These are phyloP conservation scores for Galemys pyrenaicus DNA, from an alignment of 2,113 vertebrate genomes.

Conservation along the genomic window DNA sequence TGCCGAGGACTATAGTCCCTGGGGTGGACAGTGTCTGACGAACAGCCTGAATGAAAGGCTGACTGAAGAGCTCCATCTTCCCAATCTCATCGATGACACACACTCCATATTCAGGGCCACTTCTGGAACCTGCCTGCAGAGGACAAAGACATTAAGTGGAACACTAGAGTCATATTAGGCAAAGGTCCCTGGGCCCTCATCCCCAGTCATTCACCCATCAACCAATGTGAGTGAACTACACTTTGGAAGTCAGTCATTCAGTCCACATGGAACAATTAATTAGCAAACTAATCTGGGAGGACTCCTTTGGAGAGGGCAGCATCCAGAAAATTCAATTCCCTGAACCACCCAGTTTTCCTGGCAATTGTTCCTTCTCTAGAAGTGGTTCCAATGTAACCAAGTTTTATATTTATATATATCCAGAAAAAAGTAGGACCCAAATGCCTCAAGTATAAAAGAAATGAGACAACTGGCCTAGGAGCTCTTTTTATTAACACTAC, in stretches of 20 bases:
- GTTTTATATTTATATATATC: neutral
- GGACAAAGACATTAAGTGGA: neutral
- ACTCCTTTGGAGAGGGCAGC: neutral
- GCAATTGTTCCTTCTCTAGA: neutral
- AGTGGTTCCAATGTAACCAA: neutral
- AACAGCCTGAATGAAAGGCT: conserved; percentile 91
- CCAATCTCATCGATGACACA: conserved; percentile 96
- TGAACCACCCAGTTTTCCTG: neutral
- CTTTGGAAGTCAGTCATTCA: neutral
- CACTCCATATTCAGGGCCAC: conserved; percentile 81
- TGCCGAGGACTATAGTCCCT: conserved; percentile 89
- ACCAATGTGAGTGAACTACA: neutral
- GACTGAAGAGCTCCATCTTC: conserved; percentile 99
- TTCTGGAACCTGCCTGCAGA: conserved; percentile 81
- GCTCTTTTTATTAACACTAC: neutral
- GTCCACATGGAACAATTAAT: rapidly evolving
- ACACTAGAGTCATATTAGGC: neutral
- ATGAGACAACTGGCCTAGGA: neutral
- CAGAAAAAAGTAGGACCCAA: neutral
- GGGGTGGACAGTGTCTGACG: conserved; percentile 85
- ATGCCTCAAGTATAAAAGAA: neutral
- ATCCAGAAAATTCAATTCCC: neutral
- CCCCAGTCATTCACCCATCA: rapidly evolving
- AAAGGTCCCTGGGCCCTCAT: too few relatives aligned
- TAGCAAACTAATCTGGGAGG: too few relatives aligned